phyloP scores from a whole-genome alignment of 2,888 invertebrate species.

The Cepaea hortensis region DNA sequence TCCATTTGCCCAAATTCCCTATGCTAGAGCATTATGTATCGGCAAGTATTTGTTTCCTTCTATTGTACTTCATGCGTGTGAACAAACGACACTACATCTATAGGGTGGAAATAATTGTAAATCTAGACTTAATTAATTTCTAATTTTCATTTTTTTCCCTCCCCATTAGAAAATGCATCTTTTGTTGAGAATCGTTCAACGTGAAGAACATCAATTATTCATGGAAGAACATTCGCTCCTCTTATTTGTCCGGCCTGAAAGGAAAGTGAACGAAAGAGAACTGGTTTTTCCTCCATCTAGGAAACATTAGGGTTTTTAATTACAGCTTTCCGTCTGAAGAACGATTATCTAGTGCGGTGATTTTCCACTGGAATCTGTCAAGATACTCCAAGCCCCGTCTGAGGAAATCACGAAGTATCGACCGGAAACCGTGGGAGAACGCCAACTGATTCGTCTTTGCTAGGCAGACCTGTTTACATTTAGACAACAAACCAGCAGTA shows the following conservation, averaged over 20 bases:
- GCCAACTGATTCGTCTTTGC: conserved; percentile 43
- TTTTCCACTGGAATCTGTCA: conserved; percentile 43
- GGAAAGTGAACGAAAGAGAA: conserved; percentile 13
- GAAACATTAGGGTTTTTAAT: conserved; percentile 44
- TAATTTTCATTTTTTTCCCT: neutral
- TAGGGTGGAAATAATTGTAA: conserved; percentile 8
- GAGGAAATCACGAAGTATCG: conserved; percentile 35
- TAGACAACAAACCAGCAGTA: conserved; percentile 35
- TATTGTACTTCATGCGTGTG: neutral
- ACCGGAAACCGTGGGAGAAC: conserved; percentile 44
- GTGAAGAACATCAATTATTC: conserved; percentile 24
- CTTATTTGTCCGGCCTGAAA: conserved; percentile 15
- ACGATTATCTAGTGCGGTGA: conserved; percentile 39
- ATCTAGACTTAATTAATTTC: conserved; percentile 19
- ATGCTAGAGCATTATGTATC: neutral
- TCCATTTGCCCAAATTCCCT: neutral
- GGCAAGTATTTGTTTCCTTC: neutral
- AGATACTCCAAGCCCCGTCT: conserved; percentile 8
- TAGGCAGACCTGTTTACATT: conserved; percentile 38
- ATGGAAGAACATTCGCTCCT: conserved; percentile 24
- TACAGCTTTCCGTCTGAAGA: conserved; percentile 27
- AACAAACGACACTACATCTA: neutral
- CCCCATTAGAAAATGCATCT: neutral
- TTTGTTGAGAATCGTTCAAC: conserved; percentile 24
- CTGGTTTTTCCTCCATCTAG: conserved; percentile 36